A percentile compares a stretch with the other conserved stretches of the same genome.
phyloP scores from a whole-genome alignment of 2,797 vertebrate species.

The Harpagifer antarcticus region DNA sequence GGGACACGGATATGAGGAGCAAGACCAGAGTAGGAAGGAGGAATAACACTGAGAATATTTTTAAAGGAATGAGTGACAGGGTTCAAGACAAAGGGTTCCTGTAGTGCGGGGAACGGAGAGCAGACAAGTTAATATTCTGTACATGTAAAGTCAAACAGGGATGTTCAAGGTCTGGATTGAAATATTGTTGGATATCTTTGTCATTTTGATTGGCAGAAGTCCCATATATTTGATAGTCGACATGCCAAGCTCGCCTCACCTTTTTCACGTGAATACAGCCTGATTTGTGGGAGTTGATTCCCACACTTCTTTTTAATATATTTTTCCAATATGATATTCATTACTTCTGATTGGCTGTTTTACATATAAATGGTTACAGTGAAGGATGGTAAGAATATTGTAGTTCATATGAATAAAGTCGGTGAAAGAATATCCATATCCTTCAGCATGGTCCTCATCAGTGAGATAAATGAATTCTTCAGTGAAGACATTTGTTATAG shows the following conservation, averaged over 20 bases:
- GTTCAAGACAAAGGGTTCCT: background rate
- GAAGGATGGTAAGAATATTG: slow-evolving; percentile 31
- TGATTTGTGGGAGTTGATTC: slow-evolving; percentile 6
- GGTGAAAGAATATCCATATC: slow-evolving; percentile 51
- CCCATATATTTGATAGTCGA: background rate
- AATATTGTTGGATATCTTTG: slow-evolving; percentile 7
- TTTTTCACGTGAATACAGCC: slow-evolving; percentile 35
- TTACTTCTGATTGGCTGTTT: slow-evolving; percentile 67
- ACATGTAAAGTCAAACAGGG: slow-evolving; percentile 16
- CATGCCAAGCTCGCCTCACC: background rate
- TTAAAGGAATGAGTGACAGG: background rate
- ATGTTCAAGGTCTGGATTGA: slow-evolving; percentile 21
- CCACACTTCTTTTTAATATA: slow-evolving; percentile 50
- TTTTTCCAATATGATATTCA: slow-evolving; percentile 47
- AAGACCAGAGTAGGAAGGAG: background rate
- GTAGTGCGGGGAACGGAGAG: background rate
- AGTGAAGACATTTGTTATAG: slow-evolving; percentile 65
- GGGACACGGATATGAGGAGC: background rate
- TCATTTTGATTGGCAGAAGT: slow-evolving; percentile 8
- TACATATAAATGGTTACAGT: slow-evolving; percentile 73
- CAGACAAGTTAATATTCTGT: background rate
- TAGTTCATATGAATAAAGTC: slow-evolving; percentile 61
- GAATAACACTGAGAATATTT: background rate
- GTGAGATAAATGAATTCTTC: slow-evolving; percentile 73
- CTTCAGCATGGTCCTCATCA: slow-evolving; percentile 59